These are phyloP conservation scores for Procavia capensis DNA, from an alignment of 2,113 vertebrate genomes.

Conservation along the genomic window DNA sequence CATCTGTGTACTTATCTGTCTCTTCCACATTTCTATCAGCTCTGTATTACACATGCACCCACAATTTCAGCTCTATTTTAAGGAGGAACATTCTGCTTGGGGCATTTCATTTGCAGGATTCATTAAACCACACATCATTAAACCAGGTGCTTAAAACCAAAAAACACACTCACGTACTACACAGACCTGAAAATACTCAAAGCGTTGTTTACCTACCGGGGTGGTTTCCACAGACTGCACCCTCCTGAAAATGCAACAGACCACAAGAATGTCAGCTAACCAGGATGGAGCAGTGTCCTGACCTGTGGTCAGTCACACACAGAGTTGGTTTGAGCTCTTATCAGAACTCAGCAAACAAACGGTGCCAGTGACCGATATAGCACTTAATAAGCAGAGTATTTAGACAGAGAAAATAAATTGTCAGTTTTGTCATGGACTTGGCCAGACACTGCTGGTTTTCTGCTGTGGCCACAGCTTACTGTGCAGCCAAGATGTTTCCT, in stretches of 20 bases:
- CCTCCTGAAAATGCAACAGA: neutral
- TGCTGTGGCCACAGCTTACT: neutral
- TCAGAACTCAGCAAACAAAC: slow-evolving; percentile 15
- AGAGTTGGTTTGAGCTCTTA: neutral
- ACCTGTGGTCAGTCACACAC: neutral
- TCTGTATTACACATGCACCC: neutral
- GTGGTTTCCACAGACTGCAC: neutral
- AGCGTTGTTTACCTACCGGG: neutral
- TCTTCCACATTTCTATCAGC: neutral
- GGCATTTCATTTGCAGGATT: neutral
- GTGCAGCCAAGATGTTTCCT: neutral
- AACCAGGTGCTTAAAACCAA: neutral
- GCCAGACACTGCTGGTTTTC: neutral
- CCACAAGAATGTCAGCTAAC: neutral
- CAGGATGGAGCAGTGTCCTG: neutral
- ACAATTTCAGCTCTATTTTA: neutral
- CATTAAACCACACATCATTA: neutral
- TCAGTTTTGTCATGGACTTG: neutral
- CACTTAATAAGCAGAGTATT: neutral
- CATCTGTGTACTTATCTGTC: neutral
- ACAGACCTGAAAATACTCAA: neutral
- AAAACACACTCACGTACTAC: neutral
- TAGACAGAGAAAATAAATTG: slow-evolving; percentile 26
- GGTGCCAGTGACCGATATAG: neutral
- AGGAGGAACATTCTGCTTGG: neutral